These are phyloP conservation scores for Geophilus truncorum DNA, from an alignment of 2,888 invertebrate species.

Conservation along the genomic window DNA sequence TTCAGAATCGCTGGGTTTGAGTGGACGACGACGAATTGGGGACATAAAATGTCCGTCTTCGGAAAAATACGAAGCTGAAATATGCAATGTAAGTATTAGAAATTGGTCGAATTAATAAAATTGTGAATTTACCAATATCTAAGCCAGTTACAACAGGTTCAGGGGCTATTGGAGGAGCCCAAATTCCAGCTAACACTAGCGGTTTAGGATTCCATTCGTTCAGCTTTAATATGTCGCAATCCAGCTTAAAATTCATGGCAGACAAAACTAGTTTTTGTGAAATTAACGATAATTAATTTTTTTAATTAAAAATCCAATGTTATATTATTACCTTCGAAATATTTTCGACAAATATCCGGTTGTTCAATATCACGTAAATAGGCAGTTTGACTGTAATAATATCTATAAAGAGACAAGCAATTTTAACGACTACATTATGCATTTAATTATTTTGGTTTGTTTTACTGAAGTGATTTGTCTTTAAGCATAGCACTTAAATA, in stretches of 20 bases:
- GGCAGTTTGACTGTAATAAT: conserved; percentile 75
- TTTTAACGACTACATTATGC: neutral
- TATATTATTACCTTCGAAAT: conserved; percentile 66
- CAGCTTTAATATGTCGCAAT: conserved; percentile 76
- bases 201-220: conserved; percentile 85
- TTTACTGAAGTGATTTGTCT: conserved; percentile 64
- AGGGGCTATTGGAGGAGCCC: conserved; percentile 72
- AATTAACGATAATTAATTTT: neutral
- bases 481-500: conserved; percentile 75
- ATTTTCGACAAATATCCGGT: conserved; percentile 68
- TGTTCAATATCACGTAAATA: conserved; percentile 77
- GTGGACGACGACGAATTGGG: neutral
- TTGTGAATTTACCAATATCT: conserved; percentile 58
- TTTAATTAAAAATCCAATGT: too few species aligned
- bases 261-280: neutral
- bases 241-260: conserved; percentile 53
- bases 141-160: conserved; percentile 60
- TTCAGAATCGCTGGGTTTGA: neutral
- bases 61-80: conserved; percentile 22
- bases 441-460: neutral
- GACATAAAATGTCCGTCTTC: neutral
- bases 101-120: too few species aligned
- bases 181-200: conserved; percentile 74
- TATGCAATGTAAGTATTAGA: too few species aligned
- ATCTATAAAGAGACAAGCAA: conserved; percentile 44